Percentiles rank a stretch among this genome's conserved stretches.
These are phyloP conservation scores for Okamejei kenojei DNA, from an alignment of 2,797 vertebrate genomes.

Conservation along the genomic window DNA sequence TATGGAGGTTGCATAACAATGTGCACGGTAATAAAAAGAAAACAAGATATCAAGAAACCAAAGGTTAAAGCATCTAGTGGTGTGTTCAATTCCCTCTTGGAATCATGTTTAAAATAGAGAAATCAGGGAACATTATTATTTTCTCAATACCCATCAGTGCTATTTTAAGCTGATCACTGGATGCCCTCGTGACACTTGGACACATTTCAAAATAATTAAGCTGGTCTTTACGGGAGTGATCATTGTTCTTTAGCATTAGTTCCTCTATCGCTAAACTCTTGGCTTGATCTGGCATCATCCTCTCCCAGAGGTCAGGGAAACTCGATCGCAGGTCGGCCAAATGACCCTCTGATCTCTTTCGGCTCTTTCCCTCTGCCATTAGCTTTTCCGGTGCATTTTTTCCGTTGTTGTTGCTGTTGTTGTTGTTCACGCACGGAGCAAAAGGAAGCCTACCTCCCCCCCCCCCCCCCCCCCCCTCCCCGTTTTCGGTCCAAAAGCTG, in stretches of 20 bases:
- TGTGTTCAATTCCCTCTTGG: not conserved
- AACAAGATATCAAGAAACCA: not conserved
- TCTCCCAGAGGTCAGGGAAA: not conserved
- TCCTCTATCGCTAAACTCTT: not conserved
- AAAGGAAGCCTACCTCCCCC: not conserved
- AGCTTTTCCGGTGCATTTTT: not conserved
- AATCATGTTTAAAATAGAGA: not conserved
- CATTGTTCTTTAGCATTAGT: not conserved
- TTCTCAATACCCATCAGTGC: not conserved
- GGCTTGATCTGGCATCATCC: too few relatives aligned
- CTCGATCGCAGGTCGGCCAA: not conserved
- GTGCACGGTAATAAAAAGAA: not conserved
- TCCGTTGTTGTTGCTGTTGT: too few relatives aligned
- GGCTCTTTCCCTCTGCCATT: not conserved
- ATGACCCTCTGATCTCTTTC: not conserved
- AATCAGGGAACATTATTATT: not conserved
- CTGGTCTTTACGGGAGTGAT: not conserved
- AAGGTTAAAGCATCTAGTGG: not conserved
- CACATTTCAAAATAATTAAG: conserved; percentile 8
- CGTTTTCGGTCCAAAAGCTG: conserved; percentile 40
- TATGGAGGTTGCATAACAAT: not conserved
- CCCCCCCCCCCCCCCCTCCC: too few relatives aligned
- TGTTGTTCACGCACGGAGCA: not conserved
- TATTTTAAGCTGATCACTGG: not conserved
- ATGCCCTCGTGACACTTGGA: not conserved